Percentiles rank a stretch among this genome's conserved stretches.
These are phyloP conservation scores for Cebus imitator DNA, from an alignment of 2,113 vertebrate species.

Conservation along the genomic window DNA sequence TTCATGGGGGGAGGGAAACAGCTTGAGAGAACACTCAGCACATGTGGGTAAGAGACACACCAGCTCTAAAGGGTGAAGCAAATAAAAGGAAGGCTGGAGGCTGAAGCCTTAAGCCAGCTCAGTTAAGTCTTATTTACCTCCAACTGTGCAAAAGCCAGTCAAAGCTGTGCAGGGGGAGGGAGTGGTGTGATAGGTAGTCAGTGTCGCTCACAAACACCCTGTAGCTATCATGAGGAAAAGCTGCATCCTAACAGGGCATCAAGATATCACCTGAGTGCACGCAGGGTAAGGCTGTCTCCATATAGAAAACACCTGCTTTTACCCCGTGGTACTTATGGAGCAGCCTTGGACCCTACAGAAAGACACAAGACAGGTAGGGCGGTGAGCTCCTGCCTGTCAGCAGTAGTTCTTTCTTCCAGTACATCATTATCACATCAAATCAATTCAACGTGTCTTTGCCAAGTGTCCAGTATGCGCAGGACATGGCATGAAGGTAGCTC, in stretches of 20 bases:
- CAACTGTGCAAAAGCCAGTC: not conserved
- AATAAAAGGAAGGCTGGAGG: not conserved
- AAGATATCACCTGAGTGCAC: rapidly evolving
- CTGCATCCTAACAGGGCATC: not conserved
- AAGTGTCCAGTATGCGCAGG: not conserved
- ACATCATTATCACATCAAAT: not conserved
- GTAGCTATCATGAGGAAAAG: not conserved
- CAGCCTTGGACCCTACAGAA: not conserved
- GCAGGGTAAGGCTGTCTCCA: not conserved
- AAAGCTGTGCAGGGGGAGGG: no score
- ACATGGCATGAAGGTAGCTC: not conserved
- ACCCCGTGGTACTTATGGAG: not conserved
- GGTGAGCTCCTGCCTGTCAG: not conserved
- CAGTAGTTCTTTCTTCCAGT: not conserved
- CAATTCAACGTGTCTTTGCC: not conserved
- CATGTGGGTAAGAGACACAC: not conserved
- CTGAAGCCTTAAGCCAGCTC: not conserved
- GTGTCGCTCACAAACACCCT: not conserved
- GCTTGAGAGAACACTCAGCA: not conserved
- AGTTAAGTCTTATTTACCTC: not conserved
- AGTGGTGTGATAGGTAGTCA: rapidly evolving
- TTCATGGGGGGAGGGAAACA: not conserved
- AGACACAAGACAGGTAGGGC: not conserved
- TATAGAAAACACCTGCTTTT: not conserved
- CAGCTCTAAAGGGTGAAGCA: not conserved